A percentile compares a stretch with the other conserved stretches of the same genome.
Evolutionary conservation across 1,140 invertebrate species (phyloP).

Genomic region (Drosophila teissieri): DNA sequence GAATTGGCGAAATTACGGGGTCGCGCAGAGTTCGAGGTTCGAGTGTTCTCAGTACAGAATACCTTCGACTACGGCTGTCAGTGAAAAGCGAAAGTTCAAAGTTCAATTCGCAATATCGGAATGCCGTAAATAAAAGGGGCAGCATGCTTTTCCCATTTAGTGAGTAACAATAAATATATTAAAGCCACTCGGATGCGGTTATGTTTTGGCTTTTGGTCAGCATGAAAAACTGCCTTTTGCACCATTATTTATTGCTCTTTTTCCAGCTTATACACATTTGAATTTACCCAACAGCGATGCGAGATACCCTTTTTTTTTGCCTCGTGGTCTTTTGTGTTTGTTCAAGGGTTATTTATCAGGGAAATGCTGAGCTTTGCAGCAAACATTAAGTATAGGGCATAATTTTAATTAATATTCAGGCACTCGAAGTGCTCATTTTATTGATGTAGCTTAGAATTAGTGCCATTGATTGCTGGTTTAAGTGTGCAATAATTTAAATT

Average conservation of each 20-base stretch:
- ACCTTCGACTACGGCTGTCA: background rate
- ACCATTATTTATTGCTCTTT: constrained; percentile 14
- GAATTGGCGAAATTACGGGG: background rate
- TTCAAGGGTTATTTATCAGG: constrained; percentile 12
- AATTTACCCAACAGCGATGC: constrained; percentile 1
- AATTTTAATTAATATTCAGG: background rate
- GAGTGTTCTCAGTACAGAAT: background rate
- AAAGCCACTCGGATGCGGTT: constrained; percentile 1
- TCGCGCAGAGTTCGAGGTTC: background rate
- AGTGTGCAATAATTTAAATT: background rate
- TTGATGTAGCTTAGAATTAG: background rate
- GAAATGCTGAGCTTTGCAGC: background rate
- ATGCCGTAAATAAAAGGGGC: background rate
- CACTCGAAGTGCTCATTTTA: background rate
- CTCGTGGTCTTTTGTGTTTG: background rate
- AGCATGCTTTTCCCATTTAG: constrained; percentile 2
- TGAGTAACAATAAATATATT: constrained; percentile 13
- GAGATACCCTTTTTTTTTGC: background rate
- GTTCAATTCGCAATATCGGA: constrained; percentile 12
- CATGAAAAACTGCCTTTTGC: constrained; percentile 1
- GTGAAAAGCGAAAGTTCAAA: constrained; percentile 3
- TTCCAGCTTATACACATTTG: background rate
- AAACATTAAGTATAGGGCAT: too few species aligned
- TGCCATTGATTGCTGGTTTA: too few species aligned
- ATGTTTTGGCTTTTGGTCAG: background rate